Evolutionary conservation across 2,113 vertebrate species (phyloP), one percentile per base, ranked within the genome.

Genomic region (Atherinomorus stipes): DNA sequence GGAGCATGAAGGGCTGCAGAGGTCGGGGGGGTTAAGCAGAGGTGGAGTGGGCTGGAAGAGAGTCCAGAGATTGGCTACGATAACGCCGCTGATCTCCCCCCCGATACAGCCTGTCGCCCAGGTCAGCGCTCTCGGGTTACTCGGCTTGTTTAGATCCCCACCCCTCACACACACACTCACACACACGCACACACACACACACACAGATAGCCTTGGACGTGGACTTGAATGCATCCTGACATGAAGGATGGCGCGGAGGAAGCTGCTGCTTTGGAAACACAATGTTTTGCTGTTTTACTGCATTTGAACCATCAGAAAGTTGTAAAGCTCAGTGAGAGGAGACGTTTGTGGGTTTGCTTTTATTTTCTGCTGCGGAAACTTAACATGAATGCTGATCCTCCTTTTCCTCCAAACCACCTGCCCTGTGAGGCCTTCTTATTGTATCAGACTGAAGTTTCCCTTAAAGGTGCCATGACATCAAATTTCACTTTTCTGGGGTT

Each of bases 111-210:
- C 64, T 11, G 21, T 11, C 37, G 23, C 65, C 81, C 77, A 42
- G 87, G 84, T 86, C 90, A 88, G n/a, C 26, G 0, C 53, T 76
- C 83, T 90, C 87, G 64, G 83, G 81, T 91, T 88, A 87, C 90
- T 37, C 45, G 59, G 50, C 53, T 44, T 69, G 67, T 74, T 76
- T 72, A 58, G 52, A 72, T 61, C 2, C 54, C 45, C 37, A 28
- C 15, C 13, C 38, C 12, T n/a, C 11, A 13, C 11, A 8, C 31
- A 34, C 31, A 34, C 26, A 26, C 60, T 44, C 23, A 62, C 62
- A 4, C 11, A 13, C 11, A 8, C 31, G 9, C 31, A 34, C 11
- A 13, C 11, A 8, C 31, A 34, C 31, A 34, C 26, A 26, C 60
- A 50, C 23, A 62, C 62, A 4, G 45, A 0, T 15, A 80, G 64